phyloP scores from a whole-genome alignment of 2,888 invertebrate genomes.

The Limnephilus rhombicus region DNA sequence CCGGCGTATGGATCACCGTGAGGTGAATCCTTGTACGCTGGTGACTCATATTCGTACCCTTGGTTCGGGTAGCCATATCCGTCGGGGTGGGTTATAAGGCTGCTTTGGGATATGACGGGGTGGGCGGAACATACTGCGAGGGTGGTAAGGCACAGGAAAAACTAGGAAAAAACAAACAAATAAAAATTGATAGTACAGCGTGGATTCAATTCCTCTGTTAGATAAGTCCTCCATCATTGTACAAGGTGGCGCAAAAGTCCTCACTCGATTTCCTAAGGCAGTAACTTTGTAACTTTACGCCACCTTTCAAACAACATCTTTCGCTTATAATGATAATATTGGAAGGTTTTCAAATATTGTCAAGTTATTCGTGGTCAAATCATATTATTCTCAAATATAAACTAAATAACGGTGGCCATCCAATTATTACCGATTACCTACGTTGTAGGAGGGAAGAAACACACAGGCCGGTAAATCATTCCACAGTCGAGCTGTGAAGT shows the following conservation, averaged over 20 bases:
- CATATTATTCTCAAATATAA: too few relatives aligned
- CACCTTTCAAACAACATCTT: too few relatives aligned
- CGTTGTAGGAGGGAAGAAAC: background rate
- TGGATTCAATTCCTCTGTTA: too few relatives aligned
- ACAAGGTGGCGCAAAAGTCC: too few relatives aligned
- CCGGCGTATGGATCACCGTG: background rate
- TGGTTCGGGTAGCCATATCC: background rate
- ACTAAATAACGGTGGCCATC: too few relatives aligned
- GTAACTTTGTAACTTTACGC: too few relatives aligned
- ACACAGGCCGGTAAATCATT: background rate
- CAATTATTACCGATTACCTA: too few relatives aligned
- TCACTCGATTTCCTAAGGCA: too few relatives aligned
- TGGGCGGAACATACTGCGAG: conserved; percentile 35
- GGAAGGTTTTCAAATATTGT: too few relatives aligned
- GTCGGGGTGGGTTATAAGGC: conserved; percentile 33
- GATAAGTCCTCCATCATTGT: too few relatives aligned
- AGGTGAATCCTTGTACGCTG: background rate
- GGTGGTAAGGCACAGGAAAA: conserved; percentile 49
- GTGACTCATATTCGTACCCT: background rate
- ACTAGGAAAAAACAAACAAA: background rate
- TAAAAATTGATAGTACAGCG: background rate
- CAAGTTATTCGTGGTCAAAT: too few relatives aligned
- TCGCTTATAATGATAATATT: too few relatives aligned
- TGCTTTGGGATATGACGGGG: conserved; percentile 57
- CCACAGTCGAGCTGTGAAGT: background rate